A percentile compares a stretch with the other conserved stretches of the same genome.
These are phyloP conservation scores for Octopus bimaculoides DNA, from an alignment of 1,140 invertebrate genomes.

Conservation along the genomic window DNA sequence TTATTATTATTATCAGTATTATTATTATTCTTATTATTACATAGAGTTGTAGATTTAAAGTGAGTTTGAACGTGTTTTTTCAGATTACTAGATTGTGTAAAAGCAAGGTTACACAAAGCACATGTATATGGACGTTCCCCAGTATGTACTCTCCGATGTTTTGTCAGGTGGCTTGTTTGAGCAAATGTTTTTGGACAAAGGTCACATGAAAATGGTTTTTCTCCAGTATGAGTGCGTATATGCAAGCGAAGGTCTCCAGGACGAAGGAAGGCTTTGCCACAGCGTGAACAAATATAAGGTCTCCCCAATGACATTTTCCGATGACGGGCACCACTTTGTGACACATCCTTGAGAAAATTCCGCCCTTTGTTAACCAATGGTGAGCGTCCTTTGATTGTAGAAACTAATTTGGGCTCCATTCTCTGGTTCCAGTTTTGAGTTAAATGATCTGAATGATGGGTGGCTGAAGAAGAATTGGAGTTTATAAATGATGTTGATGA, in stretches of 20 bases:
- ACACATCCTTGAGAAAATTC: neutral
- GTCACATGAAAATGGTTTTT: neutral
- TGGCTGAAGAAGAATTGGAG: neutral
- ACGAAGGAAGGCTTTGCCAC: neutral
- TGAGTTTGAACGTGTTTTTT: conserved; percentile 58
- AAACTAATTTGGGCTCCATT: neutral
- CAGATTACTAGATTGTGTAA: conserved; percentile 56
- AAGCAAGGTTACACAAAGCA: conserved; percentile 26
- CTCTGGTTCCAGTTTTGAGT: neutral
- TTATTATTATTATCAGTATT: no score
- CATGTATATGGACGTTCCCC: conserved; percentile 34
- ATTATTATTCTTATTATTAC: no score
- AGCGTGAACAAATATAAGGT: neutral
- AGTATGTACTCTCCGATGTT: conserved; percentile 32
- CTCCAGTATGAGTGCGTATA: neutral
- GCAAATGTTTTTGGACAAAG: neutral
- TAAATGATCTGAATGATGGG: neutral
- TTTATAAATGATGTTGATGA: neutral
- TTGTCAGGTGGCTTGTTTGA: conserved; percentile 21
- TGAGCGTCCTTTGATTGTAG: neutral
- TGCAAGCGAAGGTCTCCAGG: conserved; percentile 4
- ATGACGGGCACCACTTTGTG: neutral
- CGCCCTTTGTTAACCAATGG: neutral
- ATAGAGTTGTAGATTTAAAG: conserved; percentile 10
- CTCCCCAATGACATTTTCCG: neutral